Percentiles rank a stretch among this genome's conserved stretches.
Evolutionary conservation across 2,888 invertebrate species (phyloP).

Genomic region (Colostygia pectinataria): DNA sequence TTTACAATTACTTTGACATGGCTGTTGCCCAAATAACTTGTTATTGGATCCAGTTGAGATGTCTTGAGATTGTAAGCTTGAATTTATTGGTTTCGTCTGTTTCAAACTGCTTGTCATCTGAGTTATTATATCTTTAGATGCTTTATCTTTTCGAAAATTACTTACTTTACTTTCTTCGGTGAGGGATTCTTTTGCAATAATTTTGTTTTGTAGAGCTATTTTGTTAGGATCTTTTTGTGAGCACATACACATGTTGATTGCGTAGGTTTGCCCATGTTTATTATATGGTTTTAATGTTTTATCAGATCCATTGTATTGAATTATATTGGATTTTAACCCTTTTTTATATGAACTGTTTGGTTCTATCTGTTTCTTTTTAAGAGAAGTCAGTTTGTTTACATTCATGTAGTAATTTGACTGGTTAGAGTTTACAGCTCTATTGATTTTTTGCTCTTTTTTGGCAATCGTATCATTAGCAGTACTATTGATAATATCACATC

Average conservation of each 20-base stretch:
- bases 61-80: conserved; percentile 31
- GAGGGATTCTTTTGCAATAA: conserved; percentile 5
- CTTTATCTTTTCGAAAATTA: conserved; percentile 33
- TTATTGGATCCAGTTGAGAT: conserved; percentile 24
- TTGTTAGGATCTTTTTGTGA: conserved; percentile 42
- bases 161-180: conserved; percentile 5
- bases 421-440: conserved; percentile 10
- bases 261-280: conserved; percentile 49
- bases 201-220: conserved; percentile 18
- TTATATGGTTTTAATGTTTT: conserved; percentile 39
- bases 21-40: conserved; percentile 28
- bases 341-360: conserved; percentile 16
- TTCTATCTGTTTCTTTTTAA: conserved; percentile 18
- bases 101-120: conserved; percentile 39
- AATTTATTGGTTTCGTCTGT: conserved; percentile 49
- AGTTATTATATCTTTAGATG: conserved; percentile 34
- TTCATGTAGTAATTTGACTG: conserved; percentile 10
- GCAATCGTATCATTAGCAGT: not conserved
- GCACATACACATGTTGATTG: conserved; percentile 68
- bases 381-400: conserved; percentile 6
- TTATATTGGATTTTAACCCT: conserved; percentile 21
- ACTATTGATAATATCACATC: not conserved
- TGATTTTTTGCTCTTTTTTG: conserved; percentile 21
- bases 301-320: conserved; percentile 26
- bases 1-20: conserved; percentile 49